A percentile compares a stretch with the other conserved stretches of the same genome.
These are phyloP conservation scores for Menidia menidia DNA, from an alignment of 2,797 vertebrate genomes.

Conservation along the genomic window DNA sequence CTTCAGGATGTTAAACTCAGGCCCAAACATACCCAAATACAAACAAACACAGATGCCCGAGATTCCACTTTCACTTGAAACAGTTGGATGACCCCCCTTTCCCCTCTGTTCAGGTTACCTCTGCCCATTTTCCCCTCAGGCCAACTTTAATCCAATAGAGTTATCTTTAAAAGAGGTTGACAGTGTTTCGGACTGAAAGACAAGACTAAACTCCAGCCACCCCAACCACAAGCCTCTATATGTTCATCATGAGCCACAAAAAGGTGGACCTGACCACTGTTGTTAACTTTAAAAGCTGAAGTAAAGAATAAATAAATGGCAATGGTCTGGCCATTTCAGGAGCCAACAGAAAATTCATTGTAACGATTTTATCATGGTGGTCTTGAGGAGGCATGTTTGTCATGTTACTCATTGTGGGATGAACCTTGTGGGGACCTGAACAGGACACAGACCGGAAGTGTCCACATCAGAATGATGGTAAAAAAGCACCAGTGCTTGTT, in stretches of 20 bases:
- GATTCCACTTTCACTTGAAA: slow-evolving; percentile 84
- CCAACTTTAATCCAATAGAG: slow-evolving; percentile 76
- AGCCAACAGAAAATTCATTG: background rate
- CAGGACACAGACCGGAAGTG: background rate
- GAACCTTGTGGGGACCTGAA: background rate
- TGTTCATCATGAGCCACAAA: slow-evolving; percentile 17
- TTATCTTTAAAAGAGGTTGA: slow-evolving; percentile 61
- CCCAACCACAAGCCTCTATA: slow-evolving; percentile 13
- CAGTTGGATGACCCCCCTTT: slow-evolving; percentile 69
- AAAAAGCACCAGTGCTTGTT: background rate
- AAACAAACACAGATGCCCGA: slow-evolving; percentile 82
- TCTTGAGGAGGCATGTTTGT: background rate
- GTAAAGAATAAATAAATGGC: no score
- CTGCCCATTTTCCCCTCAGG: slow-evolving; percentile 63
- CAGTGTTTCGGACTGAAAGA: slow-evolving; percentile 55
- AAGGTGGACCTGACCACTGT: slow-evolving; percentile 38
- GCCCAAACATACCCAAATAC: slow-evolving; percentile 75
- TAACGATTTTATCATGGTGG: background rate
- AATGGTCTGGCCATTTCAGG: background rate
- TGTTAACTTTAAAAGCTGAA: background rate
- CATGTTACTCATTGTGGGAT: background rate
- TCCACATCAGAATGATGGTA: background rate
- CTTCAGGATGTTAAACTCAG: slow-evolving; percentile 77
- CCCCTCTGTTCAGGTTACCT: slow-evolving; percentile 72
- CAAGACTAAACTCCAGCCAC: slow-evolving; percentile 10